Base-by-base conservation (phyloP, 35 echinoderm and acorn worm species). In the Chiridota heheva region DNA sequence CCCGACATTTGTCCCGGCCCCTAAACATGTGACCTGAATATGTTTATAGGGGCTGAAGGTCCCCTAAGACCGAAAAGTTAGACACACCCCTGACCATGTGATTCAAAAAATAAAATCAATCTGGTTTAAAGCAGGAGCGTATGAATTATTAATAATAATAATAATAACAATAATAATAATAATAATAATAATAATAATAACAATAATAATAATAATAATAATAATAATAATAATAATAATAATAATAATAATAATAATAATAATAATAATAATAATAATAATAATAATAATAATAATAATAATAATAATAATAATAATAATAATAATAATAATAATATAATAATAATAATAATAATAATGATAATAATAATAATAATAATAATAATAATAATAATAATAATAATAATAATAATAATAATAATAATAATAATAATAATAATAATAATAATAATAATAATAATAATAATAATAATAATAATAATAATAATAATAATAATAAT, bases 401-500 rank as follows among this genome's bases (percentile, higher is more conserved):
- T 53, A 53, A 22, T 53, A 53, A 22, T 53, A 53, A 22, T 7
- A 65, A 7, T 65, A 27, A 28, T 65, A 65, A 31, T 7, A 65
- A 31, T 7, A 65, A 7, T 7, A 12, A 28, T 24, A 65, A 28
- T 7, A 65, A 7, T 27, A 65, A 7, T 12, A 65, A 65, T 18
- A 24, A 65, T 27, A 27, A 31, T 65, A 65, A 31, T 65, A 65
- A 31, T 24, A 65, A 31, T 65, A 65, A 31, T 65, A 65, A 31
- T 65, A 65, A 31, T 65, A 65, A 31, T 12, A 65, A 31, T 65
- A 65, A 31, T 13, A 65, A 31, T 65, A 65, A 31, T 65, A 65
- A 28, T 65, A 65, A 31, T 65, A 65, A 31, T 65, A 65, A 31
- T 65, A 65, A 31, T 65, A 65, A 31, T 65, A 65, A 65, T 24